Percentiles rank a stretch among this genome's conserved stretches.
phyloP scores from a whole-genome alignment of 1,140 invertebrate genomes.

The Physella acuta region DNA sequence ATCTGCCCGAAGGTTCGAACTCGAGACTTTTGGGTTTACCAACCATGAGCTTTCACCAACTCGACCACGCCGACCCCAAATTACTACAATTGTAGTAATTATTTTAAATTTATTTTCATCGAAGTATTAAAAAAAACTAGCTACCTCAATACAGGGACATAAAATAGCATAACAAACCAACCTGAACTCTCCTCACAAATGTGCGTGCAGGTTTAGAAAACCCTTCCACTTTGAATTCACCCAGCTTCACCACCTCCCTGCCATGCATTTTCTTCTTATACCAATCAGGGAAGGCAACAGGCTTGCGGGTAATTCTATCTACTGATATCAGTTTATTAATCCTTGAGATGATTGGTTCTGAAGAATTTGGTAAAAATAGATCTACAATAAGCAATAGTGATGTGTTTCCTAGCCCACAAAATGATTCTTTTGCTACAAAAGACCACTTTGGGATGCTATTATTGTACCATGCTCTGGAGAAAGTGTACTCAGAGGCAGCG shows the following conservation, averaged over 20 bases:
- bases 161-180: too few relatives aligned
- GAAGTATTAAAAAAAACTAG: too few relatives aligned
- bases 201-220: slow-evolving; percentile 2
- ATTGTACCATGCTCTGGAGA: neutral
- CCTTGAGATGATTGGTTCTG: neutral
- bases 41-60: too few relatives aligned
- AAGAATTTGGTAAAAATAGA: neutral
- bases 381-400: neutral
- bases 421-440: neutral
- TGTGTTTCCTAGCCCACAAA: neutral
- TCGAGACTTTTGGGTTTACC: too few relatives aligned
- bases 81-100: too few relatives aligned
- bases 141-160: too few relatives aligned
- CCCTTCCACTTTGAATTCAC: neutral
- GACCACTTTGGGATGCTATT: slow-evolving; percentile 2
- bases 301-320: slow-evolving; percentile 11
- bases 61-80: too few relatives aligned
- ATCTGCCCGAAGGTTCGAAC: too few relatives aligned
- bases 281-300: slow-evolving; percentile 3
- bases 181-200: neutral
- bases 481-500: neutral
- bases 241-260: neutral
- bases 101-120: too few relatives aligned
- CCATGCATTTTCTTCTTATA: slow-evolving; percentile 11
- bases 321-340: neutral